Evolutionary conservation across 2,888 invertebrate species (phyloP).

Genomic region (Acheta domesticus): DNA sequence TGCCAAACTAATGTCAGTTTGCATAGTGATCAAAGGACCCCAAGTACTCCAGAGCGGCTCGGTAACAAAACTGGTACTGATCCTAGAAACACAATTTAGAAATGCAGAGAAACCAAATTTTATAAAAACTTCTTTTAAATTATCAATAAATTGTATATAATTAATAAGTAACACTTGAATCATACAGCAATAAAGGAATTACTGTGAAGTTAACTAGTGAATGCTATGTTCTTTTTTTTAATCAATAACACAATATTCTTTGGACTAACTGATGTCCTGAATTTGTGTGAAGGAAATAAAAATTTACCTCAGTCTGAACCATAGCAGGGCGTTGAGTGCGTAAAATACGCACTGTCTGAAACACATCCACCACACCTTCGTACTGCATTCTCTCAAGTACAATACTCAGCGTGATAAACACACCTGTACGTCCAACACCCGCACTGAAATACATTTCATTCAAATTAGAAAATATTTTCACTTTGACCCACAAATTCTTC

Average conservation of each 20-base stretch:
- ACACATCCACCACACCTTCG: constrained; percentile 97
- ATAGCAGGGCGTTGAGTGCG: constrained; percentile 98
- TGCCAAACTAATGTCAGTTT: constrained; percentile 57
- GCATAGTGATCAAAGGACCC: constrained; percentile 97
- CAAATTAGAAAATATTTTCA: neutral
- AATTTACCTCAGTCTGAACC: constrained; percentile 95
- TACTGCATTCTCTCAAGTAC: constrained; percentile 98
- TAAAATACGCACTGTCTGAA: constrained; percentile 97
- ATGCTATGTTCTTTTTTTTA: neutral
- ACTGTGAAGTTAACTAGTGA: constrained; percentile 30
- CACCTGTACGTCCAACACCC: constrained; percentile 97
- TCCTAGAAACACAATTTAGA: constrained; percentile 60
- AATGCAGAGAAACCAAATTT: neutral
- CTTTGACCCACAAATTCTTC: neutral
- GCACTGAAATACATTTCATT: constrained; percentile 61
- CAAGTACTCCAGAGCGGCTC: constrained; percentile 96
- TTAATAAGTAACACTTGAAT: neutral
- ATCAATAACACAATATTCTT: too few species aligned
- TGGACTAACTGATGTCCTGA: too few species aligned
- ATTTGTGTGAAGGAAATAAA: neutral
- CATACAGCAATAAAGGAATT: constrained; percentile 23
- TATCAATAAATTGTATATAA: neutral
- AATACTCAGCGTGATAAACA: constrained; percentile 96
- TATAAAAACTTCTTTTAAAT: neutral
- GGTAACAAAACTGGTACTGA: constrained; percentile 99